Conservation (phyloP, 2,888 invertebrate genomes). For the Liodrosophila aerea region DNA sequence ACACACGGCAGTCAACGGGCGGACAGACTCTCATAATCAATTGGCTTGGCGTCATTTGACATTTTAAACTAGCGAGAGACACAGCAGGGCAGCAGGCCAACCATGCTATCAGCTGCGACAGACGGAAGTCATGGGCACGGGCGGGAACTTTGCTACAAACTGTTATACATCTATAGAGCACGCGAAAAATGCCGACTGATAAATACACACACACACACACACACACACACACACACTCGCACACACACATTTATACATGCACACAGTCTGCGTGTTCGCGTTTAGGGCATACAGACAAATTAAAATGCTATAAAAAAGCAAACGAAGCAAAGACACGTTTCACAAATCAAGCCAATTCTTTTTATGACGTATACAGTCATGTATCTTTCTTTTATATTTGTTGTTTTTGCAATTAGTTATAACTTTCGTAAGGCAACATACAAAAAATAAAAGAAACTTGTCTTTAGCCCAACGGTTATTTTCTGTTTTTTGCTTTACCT, state of each 20-base stretch:
- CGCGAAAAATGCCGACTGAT: constrained; percentile 55
- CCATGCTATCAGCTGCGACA: constrained; percentile 38
- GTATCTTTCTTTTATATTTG: constrained; percentile 20
- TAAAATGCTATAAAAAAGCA: constrained; percentile 77
- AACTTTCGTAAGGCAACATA: constrained; percentile 19
- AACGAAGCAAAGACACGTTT: constrained; percentile 76
- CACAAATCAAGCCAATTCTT: constrained; percentile 75
- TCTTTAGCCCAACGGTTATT: constrained; percentile 10
- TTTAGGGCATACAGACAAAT: constrained; percentile 71
- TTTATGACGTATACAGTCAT: constrained; percentile 66
- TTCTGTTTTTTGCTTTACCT: constrained; percentile 21
- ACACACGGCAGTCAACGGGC: constrained; percentile 29
- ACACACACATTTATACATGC: constrained; percentile 10
- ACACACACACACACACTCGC: constrained; percentile 8
- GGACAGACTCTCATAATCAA: constrained; percentile 70
- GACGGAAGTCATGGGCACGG: constrained; percentile 38
- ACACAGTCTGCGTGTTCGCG: constrained; percentile 54
- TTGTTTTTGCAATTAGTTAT: constrained; percentile 39
- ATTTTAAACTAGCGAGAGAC: constrained; percentile 61
- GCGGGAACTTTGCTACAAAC: constrained; percentile 56
- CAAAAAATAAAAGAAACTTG: constrained; percentile 11
- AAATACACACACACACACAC: constrained; percentile 16
- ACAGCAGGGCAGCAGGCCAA: constrained; percentile 21
- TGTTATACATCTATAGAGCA: constrained; percentile 52
- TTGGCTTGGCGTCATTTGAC: constrained; percentile 78